Evolutionary conservation across 2,888 invertebrate species (phyloP).

Genomic region (Lamproptera curius): DNA sequence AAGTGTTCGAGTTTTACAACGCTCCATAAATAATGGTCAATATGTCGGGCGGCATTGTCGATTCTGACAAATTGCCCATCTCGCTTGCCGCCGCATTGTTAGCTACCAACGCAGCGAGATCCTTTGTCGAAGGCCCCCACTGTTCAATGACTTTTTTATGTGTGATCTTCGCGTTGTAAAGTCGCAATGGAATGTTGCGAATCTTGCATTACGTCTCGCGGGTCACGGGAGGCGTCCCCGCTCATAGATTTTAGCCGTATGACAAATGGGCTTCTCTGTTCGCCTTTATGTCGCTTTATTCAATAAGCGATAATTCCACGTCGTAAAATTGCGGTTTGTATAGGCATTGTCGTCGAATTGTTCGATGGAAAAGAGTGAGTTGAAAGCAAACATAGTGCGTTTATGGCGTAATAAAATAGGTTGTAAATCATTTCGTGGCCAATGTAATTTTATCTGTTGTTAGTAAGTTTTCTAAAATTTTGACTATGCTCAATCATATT

Average conservation of each 20-base stretch:
- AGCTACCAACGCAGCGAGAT: conserved; percentile 53
- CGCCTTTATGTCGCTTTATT: conserved; percentile 43
- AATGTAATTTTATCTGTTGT: too few relatives aligned
- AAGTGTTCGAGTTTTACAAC: conserved; percentile 64
- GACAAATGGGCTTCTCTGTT: conserved; percentile 62
- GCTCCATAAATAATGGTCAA: conserved; percentile 76
- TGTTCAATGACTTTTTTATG: conserved; percentile 64
- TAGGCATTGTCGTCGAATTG: conserved; percentile 40
- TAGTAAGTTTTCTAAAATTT: too few relatives aligned
- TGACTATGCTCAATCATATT: too few relatives aligned
- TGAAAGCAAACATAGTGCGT: conserved; percentile 46
- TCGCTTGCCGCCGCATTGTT: conserved; percentile 69
- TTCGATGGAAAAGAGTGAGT: conserved; percentile 39
- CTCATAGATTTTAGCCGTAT: conserved; percentile 52
- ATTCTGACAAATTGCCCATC: conserved; percentile 73
- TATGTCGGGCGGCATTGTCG: conserved; percentile 73
- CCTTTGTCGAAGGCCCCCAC: conserved; percentile 59
- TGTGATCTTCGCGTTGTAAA: conserved; percentile 67
- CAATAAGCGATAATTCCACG: conserved; percentile 41
- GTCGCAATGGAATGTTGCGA: conserved; percentile 52
- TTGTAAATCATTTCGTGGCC: neutral
- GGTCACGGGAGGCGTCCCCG: conserved; percentile 46
- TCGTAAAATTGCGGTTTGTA: conserved; percentile 53
- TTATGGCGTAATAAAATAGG: conserved; percentile 28
- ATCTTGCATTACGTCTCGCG: conserved; percentile 65